Percentiles rank a stretch among this genome's conserved stretches.
phyloP scores from a whole-genome alignment of 2,888 invertebrate genomes.

The Norana najaformis region DNA sequence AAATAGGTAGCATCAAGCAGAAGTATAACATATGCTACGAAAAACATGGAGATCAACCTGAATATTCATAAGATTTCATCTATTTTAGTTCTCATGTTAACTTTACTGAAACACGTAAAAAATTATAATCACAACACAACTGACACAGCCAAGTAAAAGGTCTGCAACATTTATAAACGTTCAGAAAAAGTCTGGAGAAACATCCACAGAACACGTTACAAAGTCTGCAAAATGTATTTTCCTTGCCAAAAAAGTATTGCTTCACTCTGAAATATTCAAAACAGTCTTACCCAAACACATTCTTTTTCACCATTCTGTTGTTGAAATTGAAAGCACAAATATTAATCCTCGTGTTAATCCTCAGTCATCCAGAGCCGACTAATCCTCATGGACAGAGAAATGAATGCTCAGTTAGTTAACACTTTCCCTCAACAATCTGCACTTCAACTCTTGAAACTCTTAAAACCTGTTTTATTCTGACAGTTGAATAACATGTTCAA shows the following conservation, averaged over 20 bases:
- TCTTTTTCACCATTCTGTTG: constrained; percentile 7
- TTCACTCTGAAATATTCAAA: not conserved
- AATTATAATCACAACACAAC: not conserved
- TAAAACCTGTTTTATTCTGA: not conserved
- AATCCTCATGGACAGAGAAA: not conserved
- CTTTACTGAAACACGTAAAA: too few relatives aligned
- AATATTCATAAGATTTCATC: too few relatives aligned
- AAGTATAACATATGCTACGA: too few relatives aligned
- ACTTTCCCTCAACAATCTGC: not conserved
- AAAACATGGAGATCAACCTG: too few relatives aligned
- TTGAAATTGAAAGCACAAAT: not conserved
- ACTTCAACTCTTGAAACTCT: not conserved
- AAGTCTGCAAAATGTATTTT: not conserved
- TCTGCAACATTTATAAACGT: not conserved
- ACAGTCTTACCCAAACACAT: constrained; percentile 8
- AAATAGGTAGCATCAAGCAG: too few relatives aligned
- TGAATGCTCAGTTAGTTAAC: not conserved
- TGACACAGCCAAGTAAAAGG: not conserved
- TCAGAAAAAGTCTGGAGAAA: not conserved
- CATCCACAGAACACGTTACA: not conserved
- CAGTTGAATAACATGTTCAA: too few relatives aligned
- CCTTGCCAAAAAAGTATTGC: not conserved
- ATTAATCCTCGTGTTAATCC: not conserved
- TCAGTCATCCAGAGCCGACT: not conserved
- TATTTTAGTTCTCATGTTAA: too few relatives aligned